A percentile compares a stretch with the other conserved stretches of the same genome.
Conservation (phyloP, 2,113 vertebrate genomes). For the Gnathonemus longibarbis region DNA sequence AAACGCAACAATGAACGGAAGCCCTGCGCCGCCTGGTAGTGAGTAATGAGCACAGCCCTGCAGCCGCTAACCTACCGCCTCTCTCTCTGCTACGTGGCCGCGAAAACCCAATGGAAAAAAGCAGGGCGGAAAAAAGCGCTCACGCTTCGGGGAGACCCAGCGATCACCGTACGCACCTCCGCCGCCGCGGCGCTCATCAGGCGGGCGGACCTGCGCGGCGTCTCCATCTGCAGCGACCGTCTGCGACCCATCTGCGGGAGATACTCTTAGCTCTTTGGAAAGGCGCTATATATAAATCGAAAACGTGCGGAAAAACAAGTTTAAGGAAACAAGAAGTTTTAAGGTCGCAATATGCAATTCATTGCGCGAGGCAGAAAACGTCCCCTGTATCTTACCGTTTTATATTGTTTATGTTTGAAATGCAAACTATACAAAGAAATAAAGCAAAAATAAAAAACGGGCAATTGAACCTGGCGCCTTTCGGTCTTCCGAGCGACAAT, state of each 20-base stretch:
- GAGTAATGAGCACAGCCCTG: neutral
- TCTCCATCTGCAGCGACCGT: neutral
- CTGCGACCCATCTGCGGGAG: constrained; percentile 17
- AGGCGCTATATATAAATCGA: neutral
- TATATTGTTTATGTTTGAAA: neutral
- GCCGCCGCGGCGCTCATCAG: constrained; percentile 17
- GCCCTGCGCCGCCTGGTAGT: neutral
- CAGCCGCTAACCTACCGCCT: neutral
- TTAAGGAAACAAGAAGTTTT: neutral
- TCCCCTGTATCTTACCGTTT: neutral
- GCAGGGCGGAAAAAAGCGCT: constrained; percentile 29
- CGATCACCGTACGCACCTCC: constrained; percentile 25
- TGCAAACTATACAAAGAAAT: neutral
- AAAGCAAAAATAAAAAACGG: constrained; percentile 33
- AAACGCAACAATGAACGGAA: neutral
- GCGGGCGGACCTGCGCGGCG: constrained; percentile 15
- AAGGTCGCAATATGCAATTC: neutral
- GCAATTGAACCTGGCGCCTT: constrained; percentile 58
- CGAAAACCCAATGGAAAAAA: constrained; percentile 29
- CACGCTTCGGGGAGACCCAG: neutral
- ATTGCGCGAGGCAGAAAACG: neutral
- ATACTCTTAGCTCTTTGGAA: neutral
- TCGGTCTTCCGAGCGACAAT: constrained; percentile 44
- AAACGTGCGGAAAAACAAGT: neutral
- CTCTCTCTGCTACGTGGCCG: constrained; percentile 39